Evolutionary conservation across 2,113 vertebrate genomes (phyloP), one percentile per base, ranked within the genome.

Genomic region (Ibidorhyncha struthersii): DNA sequence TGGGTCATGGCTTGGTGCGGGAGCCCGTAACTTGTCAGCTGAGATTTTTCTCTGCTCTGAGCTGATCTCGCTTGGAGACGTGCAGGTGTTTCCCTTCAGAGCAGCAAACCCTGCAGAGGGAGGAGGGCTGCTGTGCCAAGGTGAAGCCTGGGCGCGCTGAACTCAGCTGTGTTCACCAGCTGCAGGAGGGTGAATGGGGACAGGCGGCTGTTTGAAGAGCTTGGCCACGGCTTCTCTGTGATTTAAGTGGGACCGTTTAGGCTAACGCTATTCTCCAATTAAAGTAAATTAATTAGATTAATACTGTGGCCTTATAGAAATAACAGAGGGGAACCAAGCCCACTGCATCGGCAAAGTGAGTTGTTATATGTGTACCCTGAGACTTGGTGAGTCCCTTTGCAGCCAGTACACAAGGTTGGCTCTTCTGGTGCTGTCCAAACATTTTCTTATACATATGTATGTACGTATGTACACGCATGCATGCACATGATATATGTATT

Each of bases 71-170:
- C 66, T 88, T 85, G 36, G 70, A 81, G 82, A 82, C 0, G 1
- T 74, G 93, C 96, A 97, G 96, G 95, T 97, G 95, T 92, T 97
- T 97, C 91, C 89, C 92, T 95, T 91, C 70, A n/a, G 89, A 97
- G 82, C 77, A 91, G 47, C 89, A 88, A 67, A 36, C n/a, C 67
- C 72, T 62, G 70, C 3, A 12, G 69, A 30, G 71, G 71, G 80
- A 70, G 65, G 78, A 89, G 72, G 38, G 9, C 70, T 61, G 40
- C 72, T 63, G 56, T 95, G 86, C 78, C 55, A 47, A 47, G 47
- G 40, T 29, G 25, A 72, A 50, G 82, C 79, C 38, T 2, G 5
- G 43, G 52, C 2, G 2, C 0, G 7, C 38, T 47, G 50, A 65
- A 16, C 41, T 92, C 43, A 50, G 69, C 66, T 70, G 59, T 19